Evolutionary conservation across 2,113 vertebrate genomes (phyloP), one percentile per base, ranked within the genome.

Genomic region (Neoarius graeffei): DNA sequence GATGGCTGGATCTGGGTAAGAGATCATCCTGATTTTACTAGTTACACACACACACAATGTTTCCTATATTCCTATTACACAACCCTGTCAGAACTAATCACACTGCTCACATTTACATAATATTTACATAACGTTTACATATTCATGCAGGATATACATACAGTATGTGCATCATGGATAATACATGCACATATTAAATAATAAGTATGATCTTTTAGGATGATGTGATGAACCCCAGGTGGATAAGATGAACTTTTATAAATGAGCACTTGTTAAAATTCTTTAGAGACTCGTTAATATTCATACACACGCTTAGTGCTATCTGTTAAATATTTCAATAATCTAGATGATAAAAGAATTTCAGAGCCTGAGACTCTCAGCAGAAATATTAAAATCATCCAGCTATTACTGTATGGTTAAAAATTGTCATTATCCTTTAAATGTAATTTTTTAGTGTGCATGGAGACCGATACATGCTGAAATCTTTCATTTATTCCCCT

Each of bases 1-100:
- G 87, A 89, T 91, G 90, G 90, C 90, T 91, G 89, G 85, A 88
- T 91, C 87, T 91, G 64, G 85, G 90, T 91, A 79, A 85, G 90
- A 77, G 9, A 42, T 9, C 7, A 13, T 81, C 1, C 25, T n/a
- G 0, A 14, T 56, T 27, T 79, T 27, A 56, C 15, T 79, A 27
- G 30, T 59, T 81, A 52, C 13, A 81, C 4, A 11, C 79, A 35
- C 7, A 3, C 76, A 56, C 77, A 30, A 4, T 30, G 13, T 8
- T 57, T 30, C 57, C 14, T 27, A 80, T 30, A 27, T 57, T 80
- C n/a, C 15, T 57, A 10, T 80, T 57, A 57, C 8, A 27, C 25
- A 17, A 15, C 19, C 19, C 14, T 48, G 35, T 20, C 48, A 0
- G 4, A 77, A 54, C 54, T 25, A 60, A 81, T 81, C 56, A 81